Conservation (phyloP, 2,888 invertebrate genomes). For the Mamestra brassicae region DNA sequence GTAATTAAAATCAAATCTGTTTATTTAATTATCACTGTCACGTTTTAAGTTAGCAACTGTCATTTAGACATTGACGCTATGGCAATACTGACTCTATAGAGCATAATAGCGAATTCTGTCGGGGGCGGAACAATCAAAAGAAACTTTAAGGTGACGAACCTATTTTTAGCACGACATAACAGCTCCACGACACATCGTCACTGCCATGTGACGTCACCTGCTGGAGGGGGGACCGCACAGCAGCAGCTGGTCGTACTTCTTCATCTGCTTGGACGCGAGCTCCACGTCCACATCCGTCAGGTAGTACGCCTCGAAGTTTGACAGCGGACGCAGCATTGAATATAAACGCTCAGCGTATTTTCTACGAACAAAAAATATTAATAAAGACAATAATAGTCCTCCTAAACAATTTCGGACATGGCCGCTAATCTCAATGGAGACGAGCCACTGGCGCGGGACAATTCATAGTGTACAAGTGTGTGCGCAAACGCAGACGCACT, state of each 20-base stretch:
- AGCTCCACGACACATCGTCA: conserved; percentile 18
- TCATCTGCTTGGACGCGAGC: conserved; percentile 83
- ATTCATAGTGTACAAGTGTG: too few relatives aligned
- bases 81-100: not conserved
- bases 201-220: conserved; percentile 70
- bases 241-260: conserved; percentile 82
- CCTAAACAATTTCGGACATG: too few relatives aligned
- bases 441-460: too few relatives aligned
- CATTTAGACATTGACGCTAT: not conserved
- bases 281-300: conserved; percentile 85
- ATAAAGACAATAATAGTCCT: too few relatives aligned
- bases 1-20: not conserved
- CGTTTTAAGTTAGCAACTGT: not conserved
- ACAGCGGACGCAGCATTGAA: conserved; percentile 87
- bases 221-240: conserved; percentile 64
- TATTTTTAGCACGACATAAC: not conserved
- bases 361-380: conserved; percentile 69
- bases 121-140: not conserved
- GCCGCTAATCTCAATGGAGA: too few relatives aligned
- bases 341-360: conserved; percentile 91
- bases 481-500: too few relatives aligned
- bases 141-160: not conserved
- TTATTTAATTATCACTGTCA: not conserved
- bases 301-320: conserved; percentile 89
- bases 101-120: not conserved